Evolutionary conservation across 1,140 invertebrate genomes (phyloP).

Genomic region (Drosophila trapezifrons): DNA sequence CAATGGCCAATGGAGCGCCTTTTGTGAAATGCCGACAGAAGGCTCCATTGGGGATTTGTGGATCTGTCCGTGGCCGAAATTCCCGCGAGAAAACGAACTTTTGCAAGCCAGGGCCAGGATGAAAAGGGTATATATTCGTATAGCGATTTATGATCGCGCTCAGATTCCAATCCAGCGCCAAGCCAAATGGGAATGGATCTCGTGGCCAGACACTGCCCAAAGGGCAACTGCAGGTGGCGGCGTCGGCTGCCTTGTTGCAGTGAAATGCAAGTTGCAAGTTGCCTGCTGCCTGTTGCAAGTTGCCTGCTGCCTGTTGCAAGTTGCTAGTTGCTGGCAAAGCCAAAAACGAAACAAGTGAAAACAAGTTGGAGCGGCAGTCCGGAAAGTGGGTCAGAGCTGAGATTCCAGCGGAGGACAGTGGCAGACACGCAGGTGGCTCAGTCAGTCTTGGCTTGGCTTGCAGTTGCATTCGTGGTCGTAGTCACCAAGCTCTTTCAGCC

Average conservation of each 20-base stretch:
- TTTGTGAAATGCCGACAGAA: conserved; percentile 57
- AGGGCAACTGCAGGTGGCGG: conserved; percentile 63
- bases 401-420: conserved; percentile 51
- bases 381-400: conserved; percentile 75
- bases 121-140: conserved; percentile 30
- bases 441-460: conserved; percentile 34
- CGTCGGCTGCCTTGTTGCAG: conserved; percentile 43
- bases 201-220: conserved; percentile 49
- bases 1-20: conserved; percentile 42
- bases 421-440: conserved; percentile 72
- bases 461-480: conserved; percentile 19
- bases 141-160: conserved; percentile 36
- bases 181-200: conserved; percentile 48
- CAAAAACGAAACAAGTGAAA: conserved; percentile 81
- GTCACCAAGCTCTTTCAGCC: conserved; percentile 37
- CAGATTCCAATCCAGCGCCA: conserved; percentile 2
- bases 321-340: conserved; percentile 44
- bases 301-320: conserved; percentile 22
- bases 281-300: conserved; percentile 24
- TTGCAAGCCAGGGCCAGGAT: conserved; percentile 8
- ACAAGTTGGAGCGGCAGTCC: conserved; percentile 73
- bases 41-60: conserved; percentile 40
- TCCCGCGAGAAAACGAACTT: conserved; percentile 46
- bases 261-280: conserved; percentile 45
- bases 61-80: conserved; percentile 33